Conservation (phyloP, 2,888 invertebrate genomes). For the Petrolisthes cinctipes region DNA sequence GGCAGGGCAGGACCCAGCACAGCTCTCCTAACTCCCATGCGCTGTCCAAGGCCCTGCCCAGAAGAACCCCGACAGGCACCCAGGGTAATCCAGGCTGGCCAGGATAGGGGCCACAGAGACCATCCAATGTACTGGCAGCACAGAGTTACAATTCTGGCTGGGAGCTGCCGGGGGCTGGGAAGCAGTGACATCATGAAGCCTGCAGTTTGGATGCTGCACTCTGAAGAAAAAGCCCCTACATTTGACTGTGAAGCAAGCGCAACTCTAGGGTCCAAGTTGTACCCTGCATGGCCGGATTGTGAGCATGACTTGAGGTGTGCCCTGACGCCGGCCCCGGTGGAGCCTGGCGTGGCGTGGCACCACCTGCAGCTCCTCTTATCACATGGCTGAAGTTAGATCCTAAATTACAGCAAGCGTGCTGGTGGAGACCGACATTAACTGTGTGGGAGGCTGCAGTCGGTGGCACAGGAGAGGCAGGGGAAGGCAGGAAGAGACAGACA, state of each 20-base stretch:
- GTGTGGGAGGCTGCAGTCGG: conserved; percentile 62
- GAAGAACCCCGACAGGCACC: conserved; percentile 51
- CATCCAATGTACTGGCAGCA: conserved; percentile 8
- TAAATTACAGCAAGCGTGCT: conserved; percentile 64
- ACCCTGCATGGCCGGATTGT: conserved; percentile 65
- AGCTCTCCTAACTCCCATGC: conserved; percentile 42
- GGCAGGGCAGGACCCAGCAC: conserved; percentile 57
- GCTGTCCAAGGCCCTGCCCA: conserved; percentile 58
- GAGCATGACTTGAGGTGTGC: conserved; percentile 63
- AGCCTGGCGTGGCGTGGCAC: conserved; percentile 45
- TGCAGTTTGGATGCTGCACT: conserved; percentile 65
- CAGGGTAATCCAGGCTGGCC: conserved; percentile 46
- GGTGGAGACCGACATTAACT: conserved; percentile 64
- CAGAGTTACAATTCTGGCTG: conserved; percentile 33
- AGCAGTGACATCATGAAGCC: conserved; percentile 65
- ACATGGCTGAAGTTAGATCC: conserved; percentile 64
- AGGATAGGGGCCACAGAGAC: conserved; percentile 19
- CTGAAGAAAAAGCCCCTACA: conserved; percentile 65
- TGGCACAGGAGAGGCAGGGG: conserved; percentile 59
- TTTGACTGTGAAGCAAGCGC: conserved; percentile 66
- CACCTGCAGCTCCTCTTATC: conserved; percentile 62
- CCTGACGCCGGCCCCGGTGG: conserved; percentile 33
- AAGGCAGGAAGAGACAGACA: conserved; percentile 9
- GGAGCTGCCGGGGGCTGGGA: conserved; percentile 59
- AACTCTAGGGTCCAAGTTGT: conserved; percentile 65